Percentiles rank a stretch among this genome's conserved stretches.
These are phyloP conservation scores for Neoascia interrupta DNA, from an alignment of 2,888 invertebrate genomes.

Conservation along the genomic window DNA sequence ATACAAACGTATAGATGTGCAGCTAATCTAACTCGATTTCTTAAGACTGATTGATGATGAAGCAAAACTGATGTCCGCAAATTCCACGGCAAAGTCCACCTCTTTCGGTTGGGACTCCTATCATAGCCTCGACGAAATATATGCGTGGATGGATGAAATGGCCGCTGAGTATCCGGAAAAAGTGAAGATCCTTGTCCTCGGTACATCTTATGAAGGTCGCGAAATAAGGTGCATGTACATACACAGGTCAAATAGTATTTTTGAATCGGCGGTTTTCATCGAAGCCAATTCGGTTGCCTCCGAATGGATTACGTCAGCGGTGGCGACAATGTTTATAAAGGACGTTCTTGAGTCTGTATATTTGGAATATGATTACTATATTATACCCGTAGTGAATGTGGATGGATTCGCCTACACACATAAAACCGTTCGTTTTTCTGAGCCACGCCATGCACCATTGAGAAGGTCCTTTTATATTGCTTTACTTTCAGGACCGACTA, in stretches of 20 bases:
- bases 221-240: constrained; percentile 82
- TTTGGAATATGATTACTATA: constrained; percentile 85
- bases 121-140: constrained; percentile 82
- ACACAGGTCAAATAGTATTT: constrained; percentile 74
- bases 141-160: constrained; percentile 82
- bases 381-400: constrained; percentile 87
- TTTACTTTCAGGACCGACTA: constrained; percentile 81
- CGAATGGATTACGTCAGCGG: constrained; percentile 88
- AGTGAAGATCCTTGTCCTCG: constrained; percentile 80
- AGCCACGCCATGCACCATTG: no score
- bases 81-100: constrained; percentile 60
- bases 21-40: no score
- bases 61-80: no score
- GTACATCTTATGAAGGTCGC: constrained; percentile 83
- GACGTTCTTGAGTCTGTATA: constrained; percentile 84
- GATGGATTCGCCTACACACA: constrained; percentile 88
- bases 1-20: no score
- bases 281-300: constrained; percentile 85
- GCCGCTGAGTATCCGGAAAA: constrained; percentile 79
- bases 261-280: constrained; percentile 83
- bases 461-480: no score
- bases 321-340: constrained; percentile 85
- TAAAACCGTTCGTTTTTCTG: constrained; percentile 80
- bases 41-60: constrained; percentile 81
- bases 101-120: constrained; percentile 83